phyloP scores from a whole-genome alignment of 2,888 invertebrate genomes.

The Ischnus inquisitorius region DNA sequence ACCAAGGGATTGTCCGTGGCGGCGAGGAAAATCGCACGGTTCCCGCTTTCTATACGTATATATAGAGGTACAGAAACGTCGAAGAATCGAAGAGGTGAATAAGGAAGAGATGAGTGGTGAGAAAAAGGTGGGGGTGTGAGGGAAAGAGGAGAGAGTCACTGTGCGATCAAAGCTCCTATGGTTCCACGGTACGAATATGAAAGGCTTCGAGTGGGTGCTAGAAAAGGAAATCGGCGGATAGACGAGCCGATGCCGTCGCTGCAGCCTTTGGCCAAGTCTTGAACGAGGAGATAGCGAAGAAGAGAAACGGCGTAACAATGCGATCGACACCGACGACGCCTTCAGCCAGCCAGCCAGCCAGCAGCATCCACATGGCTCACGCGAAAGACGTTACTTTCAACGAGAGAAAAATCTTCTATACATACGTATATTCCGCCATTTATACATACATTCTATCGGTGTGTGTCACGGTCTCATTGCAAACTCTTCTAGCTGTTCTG shows the following conservation, averaged over 20 bases:
- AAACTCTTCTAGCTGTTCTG: conserved; percentile 5
- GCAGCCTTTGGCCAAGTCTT: conserved; percentile 35
- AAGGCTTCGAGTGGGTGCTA: conserved; percentile 29
- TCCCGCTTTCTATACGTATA: conserved; percentile 24
- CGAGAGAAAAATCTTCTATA: conserved; percentile 30
- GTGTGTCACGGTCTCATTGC: conserved; percentile 16
- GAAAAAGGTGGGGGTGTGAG: conserved; percentile 12
- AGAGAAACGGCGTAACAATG: conserved; percentile 70
- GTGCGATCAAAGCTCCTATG: conserved; percentile 47
- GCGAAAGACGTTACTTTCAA: conserved; percentile 60
- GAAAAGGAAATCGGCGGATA: conserved; percentile 42
- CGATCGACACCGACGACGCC: conserved; percentile 61
- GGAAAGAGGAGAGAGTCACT: conserved; percentile 10
- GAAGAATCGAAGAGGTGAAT: conserved; percentile 55
- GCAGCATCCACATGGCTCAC: conserved; percentile 34
- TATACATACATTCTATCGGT: not conserved
- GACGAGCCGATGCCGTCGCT: conserved; percentile 39
- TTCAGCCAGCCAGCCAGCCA: not conserved
- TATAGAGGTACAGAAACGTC: conserved; percentile 14
- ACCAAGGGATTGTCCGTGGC: conserved; percentile 67
- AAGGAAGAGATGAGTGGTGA: conserved; percentile 32
- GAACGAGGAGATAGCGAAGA: conserved; percentile 55
- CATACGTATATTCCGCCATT: not conserved
- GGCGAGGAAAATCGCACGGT: conserved; percentile 66
- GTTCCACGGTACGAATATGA: conserved; percentile 55